A percentile compares a stretch with the other conserved stretches of the same genome.
These are phyloP conservation scores for Tetramorium alpestre DNA, from an alignment of 1,140 invertebrate species.

Conservation along the genomic window DNA sequence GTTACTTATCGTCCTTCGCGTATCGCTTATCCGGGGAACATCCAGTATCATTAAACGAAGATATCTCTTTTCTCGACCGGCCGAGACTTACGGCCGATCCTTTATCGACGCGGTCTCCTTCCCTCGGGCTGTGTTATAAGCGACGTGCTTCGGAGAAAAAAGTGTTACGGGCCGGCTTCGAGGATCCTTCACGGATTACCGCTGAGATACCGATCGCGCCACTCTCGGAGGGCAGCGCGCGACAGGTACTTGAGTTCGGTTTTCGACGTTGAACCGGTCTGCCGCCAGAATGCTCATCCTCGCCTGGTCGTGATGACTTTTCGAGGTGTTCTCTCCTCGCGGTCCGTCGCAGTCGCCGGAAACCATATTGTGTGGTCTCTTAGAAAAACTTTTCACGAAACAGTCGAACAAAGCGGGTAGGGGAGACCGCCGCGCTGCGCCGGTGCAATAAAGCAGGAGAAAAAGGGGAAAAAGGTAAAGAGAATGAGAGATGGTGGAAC, in stretches of 20 bases:
- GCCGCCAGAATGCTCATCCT: conserved; percentile 74
- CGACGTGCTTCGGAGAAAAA: conserved; percentile 30
- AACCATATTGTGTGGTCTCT: conserved; percentile 77
- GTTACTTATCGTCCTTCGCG: conserved; percentile 55
- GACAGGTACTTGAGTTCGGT: conserved; percentile 76
- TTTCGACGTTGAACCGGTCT: conserved; percentile 68
- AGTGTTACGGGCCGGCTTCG: conserved; percentile 37
- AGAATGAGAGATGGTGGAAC: conserved; percentile 17
- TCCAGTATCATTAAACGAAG: conserved; percentile 58
- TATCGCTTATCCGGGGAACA: conserved; percentile 57
- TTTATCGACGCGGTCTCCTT: conserved; percentile 20
- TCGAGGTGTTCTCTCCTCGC: conserved; percentile 21
- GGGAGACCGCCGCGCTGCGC: no score
- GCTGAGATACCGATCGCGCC: conserved; percentile 66
- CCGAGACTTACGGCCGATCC: conserved; percentile 35
- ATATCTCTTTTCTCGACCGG: conserved; percentile 50
- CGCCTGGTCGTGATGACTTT: conserved; percentile 56
- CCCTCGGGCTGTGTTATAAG: conserved; percentile 22
- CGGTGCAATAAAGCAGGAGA: not conserved
- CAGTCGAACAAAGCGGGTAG: not conserved
- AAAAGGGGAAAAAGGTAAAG: not conserved
- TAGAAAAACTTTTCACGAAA: conserved; percentile 59
- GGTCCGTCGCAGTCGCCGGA: not conserved
- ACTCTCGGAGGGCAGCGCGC: conserved; percentile 41
- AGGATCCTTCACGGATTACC: conserved; percentile 53